These are phyloP conservation scores for Rhynchophorus ferrugineus DNA, from an alignment of 1,140 invertebrate species.

Conservation along the genomic window DNA sequence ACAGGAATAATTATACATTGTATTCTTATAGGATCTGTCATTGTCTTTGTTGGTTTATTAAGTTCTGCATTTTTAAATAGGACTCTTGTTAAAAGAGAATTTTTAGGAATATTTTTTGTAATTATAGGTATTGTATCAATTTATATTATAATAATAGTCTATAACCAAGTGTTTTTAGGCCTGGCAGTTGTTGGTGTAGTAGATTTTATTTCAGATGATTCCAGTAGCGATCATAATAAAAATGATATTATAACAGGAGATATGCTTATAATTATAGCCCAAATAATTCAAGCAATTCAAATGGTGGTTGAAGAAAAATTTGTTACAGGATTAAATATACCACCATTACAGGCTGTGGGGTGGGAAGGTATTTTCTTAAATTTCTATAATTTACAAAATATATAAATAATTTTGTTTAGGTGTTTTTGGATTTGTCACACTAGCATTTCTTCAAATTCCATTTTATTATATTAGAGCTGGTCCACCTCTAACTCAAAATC, in stretches of 20 bases:
- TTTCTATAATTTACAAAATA: neutral
- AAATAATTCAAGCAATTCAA: conserved; percentile 82
- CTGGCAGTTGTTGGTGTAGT: conserved; percentile 74
- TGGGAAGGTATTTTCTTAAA: conserved; percentile 69
- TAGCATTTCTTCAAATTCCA: conserved; percentile 67
- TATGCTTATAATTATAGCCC: conserved; percentile 83
- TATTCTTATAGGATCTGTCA: conserved; percentile 54
- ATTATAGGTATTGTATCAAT: conserved; percentile 48
- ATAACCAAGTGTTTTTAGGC: conserved; percentile 37
- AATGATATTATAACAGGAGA: conserved; percentile 88
- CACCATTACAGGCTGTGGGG: conserved; percentile 75
- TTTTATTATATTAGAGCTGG: conserved; percentile 76
- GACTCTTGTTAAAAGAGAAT: conserved; percentile 61
- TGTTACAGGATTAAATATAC: conserved; percentile 72
- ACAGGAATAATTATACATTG: neutral
- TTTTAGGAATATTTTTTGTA: conserved; percentile 76
- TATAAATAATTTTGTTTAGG: conserved; percentile 33
- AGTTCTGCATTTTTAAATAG: conserved; percentile 82
- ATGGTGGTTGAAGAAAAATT: conserved; percentile 95
- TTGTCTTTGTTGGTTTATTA: conserved; percentile 86
- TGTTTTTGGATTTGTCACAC: conserved; percentile 75
- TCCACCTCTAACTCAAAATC: conserved; percentile 69
- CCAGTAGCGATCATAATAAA: conserved; percentile 44
- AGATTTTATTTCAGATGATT: conserved; percentile 56
- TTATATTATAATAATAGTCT: neutral